Evolutionary conservation across 2,888 invertebrate species (phyloP).

Genomic region (Smittia sp.): DNA sequence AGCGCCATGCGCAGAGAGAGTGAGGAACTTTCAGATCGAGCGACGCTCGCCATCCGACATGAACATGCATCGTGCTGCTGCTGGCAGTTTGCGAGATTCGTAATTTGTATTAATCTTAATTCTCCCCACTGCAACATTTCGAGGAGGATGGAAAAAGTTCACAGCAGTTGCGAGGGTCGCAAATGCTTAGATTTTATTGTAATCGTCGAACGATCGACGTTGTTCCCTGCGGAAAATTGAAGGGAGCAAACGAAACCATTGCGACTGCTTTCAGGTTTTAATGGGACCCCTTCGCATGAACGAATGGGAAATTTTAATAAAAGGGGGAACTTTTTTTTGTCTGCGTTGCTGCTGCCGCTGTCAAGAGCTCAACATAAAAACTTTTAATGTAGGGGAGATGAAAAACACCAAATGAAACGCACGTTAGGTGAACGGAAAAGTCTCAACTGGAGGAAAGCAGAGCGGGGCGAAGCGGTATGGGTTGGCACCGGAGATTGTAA

Average conservation of each 20-base stretch:
- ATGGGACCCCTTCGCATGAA: conserved; percentile 7
- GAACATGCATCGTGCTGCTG: background rate
- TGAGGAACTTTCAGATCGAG: background rate
- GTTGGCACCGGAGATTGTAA: conserved; percentile 22
- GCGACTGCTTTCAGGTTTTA: background rate
- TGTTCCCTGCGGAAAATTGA: conserved; percentile 4
- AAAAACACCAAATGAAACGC: conserved; percentile 12
- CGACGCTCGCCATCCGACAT: background rate
- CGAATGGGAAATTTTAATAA: conserved; percentile 34
- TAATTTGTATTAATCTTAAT: background rate
- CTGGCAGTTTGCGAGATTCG: too few relatives aligned
- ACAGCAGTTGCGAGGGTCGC: conserved; percentile 2
- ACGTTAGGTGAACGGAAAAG: background rate
- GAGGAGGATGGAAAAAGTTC: background rate
- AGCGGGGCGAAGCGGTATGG: conserved; percentile 2
- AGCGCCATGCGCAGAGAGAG: background rate
- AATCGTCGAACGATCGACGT: conserved; percentile 24
- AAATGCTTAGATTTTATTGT: conserved; percentile 22
- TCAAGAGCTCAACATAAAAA: conserved; percentile 17
- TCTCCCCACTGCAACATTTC: background rate
- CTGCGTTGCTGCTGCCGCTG: background rate
- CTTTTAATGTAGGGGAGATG: conserved; percentile 29
- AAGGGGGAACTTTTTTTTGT: conserved; percentile 22
- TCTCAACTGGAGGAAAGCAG: background rate
- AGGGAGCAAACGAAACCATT: background rate